Base-by-base conservation (phyloP, 2,888 invertebrate species). In the Tipula unca region DNA sequence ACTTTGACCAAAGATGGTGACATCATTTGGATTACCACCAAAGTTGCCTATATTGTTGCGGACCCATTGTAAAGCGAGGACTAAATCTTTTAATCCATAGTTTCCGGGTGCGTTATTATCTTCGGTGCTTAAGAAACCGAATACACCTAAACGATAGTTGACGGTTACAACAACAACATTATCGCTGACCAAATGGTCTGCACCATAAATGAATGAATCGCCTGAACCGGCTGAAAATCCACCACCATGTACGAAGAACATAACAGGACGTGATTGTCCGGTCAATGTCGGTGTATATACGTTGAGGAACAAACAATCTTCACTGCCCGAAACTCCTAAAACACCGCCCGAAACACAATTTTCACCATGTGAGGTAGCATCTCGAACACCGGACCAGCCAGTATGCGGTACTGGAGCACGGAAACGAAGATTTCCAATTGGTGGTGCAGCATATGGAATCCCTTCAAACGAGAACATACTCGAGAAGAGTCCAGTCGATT, bases 61-160 rank as follows among this genome's bases (percentile, higher is more conserved):
- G 0, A 95, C 89, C 94, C 95, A 95, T 87, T 92, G 92, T 35
- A 95, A 89, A 0, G 94, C 95, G 87, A 93, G 91, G 36, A 92
- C 91, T 90, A 95, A 95, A 90, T 95, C 95, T 88, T 94, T 95
- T 32, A 95, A 88, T 0, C 95, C 95, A 87, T 92, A 93, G 89
- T 95, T 95, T 10, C 95, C 95, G 0, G 95, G 94, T 0, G 94
- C 91, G 0, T 92, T 88, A 5, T 92, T 92, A 88, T 95, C n/a
- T n/a, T n/a, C n/a, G n/a, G n/a, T n/a, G n/a, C n/a, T n/a, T 6
- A 95, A 90, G 89, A 95, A 95, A 86, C 95, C 95, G 94, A 88
- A n/a, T 86, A 87, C 54, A n/a, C 86, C 87, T 3, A 87, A 85
- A 54, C 87, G 86, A 85, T 87, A 87, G 69, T 87, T 86, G 17